phyloP scores from a whole-genome alignment of 2,797 vertebrate genomes.

The Catharus ustulatus region DNA sequence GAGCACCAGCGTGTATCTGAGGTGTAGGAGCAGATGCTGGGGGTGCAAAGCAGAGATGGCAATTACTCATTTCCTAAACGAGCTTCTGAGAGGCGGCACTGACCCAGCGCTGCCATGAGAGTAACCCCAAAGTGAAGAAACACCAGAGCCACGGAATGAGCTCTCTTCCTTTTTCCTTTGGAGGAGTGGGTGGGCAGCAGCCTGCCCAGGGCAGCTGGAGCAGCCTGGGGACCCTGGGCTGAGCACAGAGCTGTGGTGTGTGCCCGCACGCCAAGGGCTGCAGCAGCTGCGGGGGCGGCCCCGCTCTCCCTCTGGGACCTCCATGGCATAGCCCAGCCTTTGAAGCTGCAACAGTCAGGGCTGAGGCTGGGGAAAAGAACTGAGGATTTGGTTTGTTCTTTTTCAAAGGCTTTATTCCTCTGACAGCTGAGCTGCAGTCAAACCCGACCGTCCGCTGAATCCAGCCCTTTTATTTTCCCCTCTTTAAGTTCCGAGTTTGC shows the following conservation, averaged over 20 bases:
- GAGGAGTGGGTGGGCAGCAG: not conserved
- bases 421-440: constrained; percentile 36
- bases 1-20: rapidly evolving
- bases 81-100: not conserved
- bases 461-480: constrained; percentile 48
- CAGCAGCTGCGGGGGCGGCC: not conserved
- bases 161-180: not conserved
- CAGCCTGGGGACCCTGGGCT: rapidly evolving
- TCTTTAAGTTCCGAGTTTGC: not conserved
- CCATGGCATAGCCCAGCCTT: not conserved
- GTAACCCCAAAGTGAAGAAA: not conserved
- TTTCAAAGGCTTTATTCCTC: constrained; percentile 60
- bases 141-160: rapidly evolving
- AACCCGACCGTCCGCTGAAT: not conserved
- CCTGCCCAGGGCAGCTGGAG: not conserved
- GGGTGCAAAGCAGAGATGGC: not conserved
- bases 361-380: not conserved
- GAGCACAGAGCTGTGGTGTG: not conserved
- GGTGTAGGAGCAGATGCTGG: not conserved
- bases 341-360: not conserved
- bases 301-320: not conserved
- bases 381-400: constrained; percentile 53
- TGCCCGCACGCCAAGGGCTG: rapidly evolving
- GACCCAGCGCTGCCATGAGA: not conserved
- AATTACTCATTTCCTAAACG: not conserved